Evolutionary conservation across 2,113 vertebrate species (phyloP), one percentile per base, ranked within the genome.

Genomic region (Synchiropus splendidus): DNA sequence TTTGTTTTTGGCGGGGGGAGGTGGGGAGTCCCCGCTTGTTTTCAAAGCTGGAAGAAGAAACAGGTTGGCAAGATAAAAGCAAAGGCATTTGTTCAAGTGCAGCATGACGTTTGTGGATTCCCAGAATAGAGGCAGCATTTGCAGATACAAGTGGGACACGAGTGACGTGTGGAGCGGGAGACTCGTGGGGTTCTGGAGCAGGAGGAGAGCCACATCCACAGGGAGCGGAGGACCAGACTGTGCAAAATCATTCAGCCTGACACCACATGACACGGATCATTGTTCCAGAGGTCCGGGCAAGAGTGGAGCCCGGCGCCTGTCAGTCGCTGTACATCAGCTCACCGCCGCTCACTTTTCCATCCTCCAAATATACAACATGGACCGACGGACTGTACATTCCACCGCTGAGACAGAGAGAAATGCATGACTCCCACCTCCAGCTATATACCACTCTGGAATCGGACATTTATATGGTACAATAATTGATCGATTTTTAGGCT

Each of bases 291-390:
- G 10, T 34, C 32, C 10, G 32, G 32, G 32, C 2, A 34, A 6
- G 12, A 36, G 34, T 13, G 9, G 6, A 6, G 11, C 1, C 5
- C 9, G 34, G 34, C 34, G 8, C 12, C 34, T 13, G 13, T 16
- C n/a, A 15, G 8, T 15, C 8, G 36, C n/a, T 11, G 14, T 31
- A 58, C 31, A 16, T 48, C 9, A 48, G 27, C 54, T 48, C 8
- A 16, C 43, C 3, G 40, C 51, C 16, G 55, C 45, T 55, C 63
- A 57, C 48, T 16, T 58, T 37, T 12, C 56, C 48, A 56, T 51
- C 47, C 35, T 67, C 78, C 84, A 88, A 78, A 92, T 94, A 76
- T 93, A 94, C 91, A 95, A 87, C 94, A 94, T 97, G 86, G 87
- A 94, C 87, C 91, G 61, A 80, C 58, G 69, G 70, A 45, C 76